phyloP scores from a whole-genome alignment of 2,888 invertebrate genomes.

The Apodemia duryi region DNA sequence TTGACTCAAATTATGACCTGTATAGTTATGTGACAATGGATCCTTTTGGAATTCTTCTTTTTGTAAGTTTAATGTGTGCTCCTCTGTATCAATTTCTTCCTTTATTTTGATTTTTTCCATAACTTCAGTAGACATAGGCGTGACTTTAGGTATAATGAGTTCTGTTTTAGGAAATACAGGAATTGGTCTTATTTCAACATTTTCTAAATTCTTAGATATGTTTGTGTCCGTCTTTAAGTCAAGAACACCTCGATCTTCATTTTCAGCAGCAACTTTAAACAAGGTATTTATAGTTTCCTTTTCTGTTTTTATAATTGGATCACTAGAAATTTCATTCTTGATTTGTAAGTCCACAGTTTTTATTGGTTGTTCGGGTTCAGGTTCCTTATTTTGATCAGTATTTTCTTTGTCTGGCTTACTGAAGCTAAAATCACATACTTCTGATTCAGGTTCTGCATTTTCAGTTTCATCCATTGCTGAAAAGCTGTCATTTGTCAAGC shows the following conservation, averaged over 20 bases:
- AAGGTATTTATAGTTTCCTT: conserved; percentile 57
- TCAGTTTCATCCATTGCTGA: conserved; percentile 87
- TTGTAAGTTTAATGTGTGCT: conserved; percentile 59
- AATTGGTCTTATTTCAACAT: conserved; percentile 50
- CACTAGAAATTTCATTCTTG: conserved; percentile 26
- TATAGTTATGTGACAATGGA: conserved; percentile 66
- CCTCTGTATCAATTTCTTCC: conserved; percentile 72
- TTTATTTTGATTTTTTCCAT: conserved; percentile 75
- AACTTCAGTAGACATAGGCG: conserved; percentile 72
- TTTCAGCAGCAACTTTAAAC: conserved; percentile 54
- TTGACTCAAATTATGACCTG: conserved; percentile 57
- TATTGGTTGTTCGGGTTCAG: conserved; percentile 53
- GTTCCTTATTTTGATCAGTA: conserved; percentile 58
- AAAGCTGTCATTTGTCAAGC: conserved; percentile 91
- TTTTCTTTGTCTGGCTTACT: conserved; percentile 67
- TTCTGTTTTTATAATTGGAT: conserved; percentile 56
- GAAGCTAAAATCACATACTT: conserved; percentile 72
- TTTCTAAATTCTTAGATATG: conserved; percentile 50
- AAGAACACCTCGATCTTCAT: conserved; percentile 58
- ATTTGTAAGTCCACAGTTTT: conserved; percentile 50
- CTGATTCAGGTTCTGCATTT: conserved; percentile 69
- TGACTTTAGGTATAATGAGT: conserved; percentile 81
- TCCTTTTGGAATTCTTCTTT: conserved; percentile 71
- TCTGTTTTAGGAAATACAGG: conserved; percentile 78
- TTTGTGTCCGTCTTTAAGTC: conserved; percentile 65